Conservation (phyloP, 1,140 invertebrate species). For the Cydia fagiglandana region DNA sequence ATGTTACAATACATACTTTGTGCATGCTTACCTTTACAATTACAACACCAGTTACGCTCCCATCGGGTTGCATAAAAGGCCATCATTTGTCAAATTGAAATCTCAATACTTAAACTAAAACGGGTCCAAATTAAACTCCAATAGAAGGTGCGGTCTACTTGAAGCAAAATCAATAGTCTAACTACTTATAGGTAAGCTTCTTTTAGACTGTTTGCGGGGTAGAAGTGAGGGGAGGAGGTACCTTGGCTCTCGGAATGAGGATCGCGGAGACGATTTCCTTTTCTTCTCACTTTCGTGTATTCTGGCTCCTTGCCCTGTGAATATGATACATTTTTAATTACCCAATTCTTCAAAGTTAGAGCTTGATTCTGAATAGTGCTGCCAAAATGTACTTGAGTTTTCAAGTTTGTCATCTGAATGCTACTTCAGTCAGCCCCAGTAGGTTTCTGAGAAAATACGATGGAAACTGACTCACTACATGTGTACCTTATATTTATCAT, state of each 20-base stretch:
- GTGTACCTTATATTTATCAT: slow-evolving; percentile 81
- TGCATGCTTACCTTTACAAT: slow-evolving; percentile 79
- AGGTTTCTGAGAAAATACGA: neutral
- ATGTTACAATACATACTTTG: slow-evolving; percentile 65
- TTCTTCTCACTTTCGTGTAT: slow-evolving; percentile 89
- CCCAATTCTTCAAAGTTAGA: neutral
- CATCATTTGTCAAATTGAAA: slow-evolving; percentile 74
- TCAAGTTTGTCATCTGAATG: too few species aligned
- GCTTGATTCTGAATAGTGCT: too few species aligned
- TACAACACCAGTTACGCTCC: slow-evolving; percentile 77
- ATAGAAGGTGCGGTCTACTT: slow-evolving; percentile 74
- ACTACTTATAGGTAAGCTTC: slow-evolving; percentile 72
- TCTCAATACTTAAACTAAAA: slow-evolving; percentile 63
- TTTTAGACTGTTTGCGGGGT: slow-evolving; percentile 34
- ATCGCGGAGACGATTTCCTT: slow-evolving; percentile 86
- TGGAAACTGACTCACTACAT: too few species aligned
- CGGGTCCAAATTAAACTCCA: slow-evolving; percentile 68
- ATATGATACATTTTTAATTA: slow-evolving; percentile 8
- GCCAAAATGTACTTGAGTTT: too few species aligned
- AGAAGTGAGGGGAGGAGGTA: slow-evolving; percentile 57
- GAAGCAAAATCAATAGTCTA: slow-evolving; percentile 74
- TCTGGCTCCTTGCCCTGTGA: slow-evolving; percentile 87
- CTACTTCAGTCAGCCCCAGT: too few species aligned
- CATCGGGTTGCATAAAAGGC: slow-evolving; percentile 78
- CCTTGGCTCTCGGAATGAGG: slow-evolving; percentile 90